Evolutionary conservation across 2,888 invertebrate species (phyloP), one percentile per base, ranked within the genome.

Genomic region (Eurytoma adleriae): DNA sequence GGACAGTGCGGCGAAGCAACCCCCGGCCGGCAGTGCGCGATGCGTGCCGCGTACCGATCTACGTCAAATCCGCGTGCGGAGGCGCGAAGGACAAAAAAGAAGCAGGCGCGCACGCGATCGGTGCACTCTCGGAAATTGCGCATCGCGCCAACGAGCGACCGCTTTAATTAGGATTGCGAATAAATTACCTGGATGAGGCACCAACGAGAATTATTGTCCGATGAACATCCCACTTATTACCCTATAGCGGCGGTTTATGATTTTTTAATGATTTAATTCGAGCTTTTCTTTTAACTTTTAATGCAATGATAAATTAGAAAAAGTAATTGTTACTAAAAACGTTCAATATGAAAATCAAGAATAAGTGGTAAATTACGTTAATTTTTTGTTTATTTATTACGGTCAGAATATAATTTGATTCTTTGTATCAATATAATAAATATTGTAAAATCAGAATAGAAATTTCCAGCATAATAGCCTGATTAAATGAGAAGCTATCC

Each of bases 131-230:
- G 74, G 71, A 81, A 77, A 78, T 78, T 81, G 64, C 72, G 66
- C 59, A 50, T 40, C 30, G 13, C 16, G 13, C 16, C 14, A 27
- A 16, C 48, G 59, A 73, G 68, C 52, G 74, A 56, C 54, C 70
- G 71, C 62, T 75, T 81, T 81, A 81, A 81, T 81, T 81, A 78
- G 81, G 62, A 61, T 59, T 66, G 24, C n/a, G 78, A 73, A 66
- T 74, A 71, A 78, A 78, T 81, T 81, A 78, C 78, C 75, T 54
- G 54, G 81, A 78, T 78, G 81, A 81, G 71, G 73, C 70, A 70
- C 62, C 70, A 62, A 24, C 40, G 40, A 12, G 57, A 18, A 75
- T 66, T 52, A 79, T 79, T 30, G 70, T 57, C 30, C 16, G 50
- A 14, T 50, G 54, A 56, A 27, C 70, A 69, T 16, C 12, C n/a